Evolutionary conservation across 2,888 invertebrate genomes (phyloP).

Genomic region (Agonopterix subpropinquella): DNA sequence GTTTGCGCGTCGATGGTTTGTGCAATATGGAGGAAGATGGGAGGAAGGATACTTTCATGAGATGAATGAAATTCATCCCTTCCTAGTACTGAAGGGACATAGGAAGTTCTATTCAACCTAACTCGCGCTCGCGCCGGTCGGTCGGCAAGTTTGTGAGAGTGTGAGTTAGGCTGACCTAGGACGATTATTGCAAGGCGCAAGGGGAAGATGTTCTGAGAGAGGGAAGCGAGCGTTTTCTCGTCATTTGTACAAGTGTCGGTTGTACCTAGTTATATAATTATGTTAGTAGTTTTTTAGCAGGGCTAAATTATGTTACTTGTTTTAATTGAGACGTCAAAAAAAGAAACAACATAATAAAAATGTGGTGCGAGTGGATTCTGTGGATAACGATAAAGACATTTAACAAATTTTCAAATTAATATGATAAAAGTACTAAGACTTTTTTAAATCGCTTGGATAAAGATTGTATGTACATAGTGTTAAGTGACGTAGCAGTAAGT

Average conservation of each 20-base stretch:
- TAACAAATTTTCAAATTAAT: constrained; percentile 75
- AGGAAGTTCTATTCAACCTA: too few species aligned
- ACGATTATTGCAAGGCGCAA: too few species aligned
- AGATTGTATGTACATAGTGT: constrained; percentile 69
- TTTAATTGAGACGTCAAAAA: constrained; percentile 50
- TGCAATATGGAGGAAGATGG: constrained; percentile 12
- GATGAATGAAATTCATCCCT: constrained; percentile 1
- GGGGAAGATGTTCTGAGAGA: not conserved
- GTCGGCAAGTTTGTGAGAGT: too few species aligned
- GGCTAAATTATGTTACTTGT: constrained; percentile 59
- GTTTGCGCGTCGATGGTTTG: constrained; percentile 13
- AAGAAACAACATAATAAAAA: constrained; percentile 18
- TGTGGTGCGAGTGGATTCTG: constrained; percentile 62
- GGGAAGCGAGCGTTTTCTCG: constrained; percentile 17
- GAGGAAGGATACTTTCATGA: constrained; percentile 14
- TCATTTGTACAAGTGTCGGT: constrained; percentile 48
- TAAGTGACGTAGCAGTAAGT: constrained; percentile 60
- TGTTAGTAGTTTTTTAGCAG: constrained; percentile 58
- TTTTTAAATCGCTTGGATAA: constrained; percentile 70
- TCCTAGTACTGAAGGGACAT: not conserved
- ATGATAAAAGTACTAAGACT: constrained; percentile 71
- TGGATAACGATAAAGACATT: constrained; percentile 70
- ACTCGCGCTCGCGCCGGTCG: too few species aligned
- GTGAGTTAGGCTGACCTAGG: too few species aligned
- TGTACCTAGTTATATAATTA: constrained; percentile 57